Conservation (phyloP, 2,888 invertebrate genomes). For the Heliothis peltigera region DNA sequence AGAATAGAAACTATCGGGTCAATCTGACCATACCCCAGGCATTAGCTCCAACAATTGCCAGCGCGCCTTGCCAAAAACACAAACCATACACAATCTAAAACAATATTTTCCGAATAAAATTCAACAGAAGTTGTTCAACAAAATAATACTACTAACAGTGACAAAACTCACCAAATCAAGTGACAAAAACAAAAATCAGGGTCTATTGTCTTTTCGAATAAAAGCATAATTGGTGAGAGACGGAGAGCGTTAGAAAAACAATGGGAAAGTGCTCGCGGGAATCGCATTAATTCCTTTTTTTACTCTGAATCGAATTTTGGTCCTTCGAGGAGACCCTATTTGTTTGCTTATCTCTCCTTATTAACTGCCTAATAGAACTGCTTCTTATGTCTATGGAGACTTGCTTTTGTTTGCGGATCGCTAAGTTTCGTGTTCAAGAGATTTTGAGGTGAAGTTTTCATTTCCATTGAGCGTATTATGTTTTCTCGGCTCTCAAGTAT, state of each 20-base stretch:
- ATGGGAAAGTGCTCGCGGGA: slow-evolving; percentile 38
- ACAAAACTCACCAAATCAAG: slow-evolving; percentile 27
- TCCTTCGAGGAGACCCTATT: slow-evolving; percentile 57
- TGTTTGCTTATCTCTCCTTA: slow-evolving; percentile 72
- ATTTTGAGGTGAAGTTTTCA: slow-evolving; percentile 45
- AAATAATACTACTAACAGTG: slow-evolving; percentile 12
- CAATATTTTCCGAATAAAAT: not conserved
- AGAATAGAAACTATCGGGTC: not conserved
- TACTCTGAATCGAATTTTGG: slow-evolving; percentile 60
- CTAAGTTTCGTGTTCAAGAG: slow-evolving; percentile 45
- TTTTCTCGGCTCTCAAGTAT: no score
- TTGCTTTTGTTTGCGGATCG: slow-evolving; percentile 45
- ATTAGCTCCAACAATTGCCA: not conserved
- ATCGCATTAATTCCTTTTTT: slow-evolving; percentile 64
- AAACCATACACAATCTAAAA: not conserved
- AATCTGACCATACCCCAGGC: not conserved
- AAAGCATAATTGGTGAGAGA: slow-evolving; percentile 54
- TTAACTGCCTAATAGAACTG: slow-evolving; percentile 72
- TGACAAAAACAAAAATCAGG: slow-evolving; percentile 36
- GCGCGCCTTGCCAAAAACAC: not conserved
- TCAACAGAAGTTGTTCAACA: not conserved
- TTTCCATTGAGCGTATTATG: slow-evolving; percentile 43
- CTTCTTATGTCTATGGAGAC: slow-evolving; percentile 63
- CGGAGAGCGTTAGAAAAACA: slow-evolving; percentile 60
- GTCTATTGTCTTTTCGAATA: slow-evolving; percentile 47